Base-by-base conservation (phyloP, 2,888 invertebrate species). In the Nysson spinosus region DNA sequence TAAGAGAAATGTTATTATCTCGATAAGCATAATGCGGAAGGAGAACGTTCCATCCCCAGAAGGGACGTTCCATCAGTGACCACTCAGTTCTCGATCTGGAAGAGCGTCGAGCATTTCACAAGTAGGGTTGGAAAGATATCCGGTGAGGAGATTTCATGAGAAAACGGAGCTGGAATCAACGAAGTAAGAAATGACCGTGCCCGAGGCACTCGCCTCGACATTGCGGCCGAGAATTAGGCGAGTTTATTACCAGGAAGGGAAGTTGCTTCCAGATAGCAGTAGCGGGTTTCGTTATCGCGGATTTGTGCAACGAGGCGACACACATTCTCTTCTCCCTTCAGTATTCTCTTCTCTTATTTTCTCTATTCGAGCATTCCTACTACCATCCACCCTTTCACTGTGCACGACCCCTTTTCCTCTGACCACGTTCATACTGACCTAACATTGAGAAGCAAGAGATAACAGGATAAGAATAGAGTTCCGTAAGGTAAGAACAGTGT, bases 181-280 rank as follows among this genome's bases (percentile, higher is more conserved):
- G 70, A 80, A 74, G 76, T 78, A 80, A 76, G 77, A 80, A 80
- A 78, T 77, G 75, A 80, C 75, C 69, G 72, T 60, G 74, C 71
- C 54, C 64, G 55, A 70, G 64, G 58, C 74, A 69, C 72, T 72
- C 69, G 72, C 68, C 69, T 71, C 60, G 66, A 66, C 56, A 57
- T 56, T 68, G 74, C 66, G 72, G 71, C 54, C 73, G 67, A 72
- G 72, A 76, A 81, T 78, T 78, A 81, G 75, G 71, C 69, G 72
- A 72, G 81, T 81, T 79, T 79, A 81, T 81, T 77, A 75, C 77
- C 69, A 61, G 69, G 70, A 72, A 76, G 70, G 61, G 73, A 77
- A 78, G 75, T 75, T 70, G 76, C 66, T 60, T 34, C 50, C 71
- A 74, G 80, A 78, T 78, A 79, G 75, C 40, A 63, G 69, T 58